Conservation (phyloP, 2,888 invertebrate species). For the Muschampia plurimacula region DNA sequence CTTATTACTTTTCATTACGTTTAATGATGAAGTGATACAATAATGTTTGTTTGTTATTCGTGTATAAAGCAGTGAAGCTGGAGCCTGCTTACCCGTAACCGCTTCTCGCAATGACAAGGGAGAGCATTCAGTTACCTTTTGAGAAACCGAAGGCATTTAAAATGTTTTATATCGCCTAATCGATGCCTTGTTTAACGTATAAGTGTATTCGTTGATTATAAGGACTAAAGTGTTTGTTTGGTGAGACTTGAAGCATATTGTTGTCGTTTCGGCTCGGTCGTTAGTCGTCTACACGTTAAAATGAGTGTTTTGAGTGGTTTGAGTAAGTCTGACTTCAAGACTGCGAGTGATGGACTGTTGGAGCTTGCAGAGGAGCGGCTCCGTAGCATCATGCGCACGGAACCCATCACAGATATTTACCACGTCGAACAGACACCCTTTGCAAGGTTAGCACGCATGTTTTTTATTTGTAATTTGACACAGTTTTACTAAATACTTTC, state of each 20-base stretch:
- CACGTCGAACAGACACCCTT: conserved; percentile 94
- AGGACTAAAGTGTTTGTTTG: conserved; percentile 81
- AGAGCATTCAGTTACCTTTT: conserved; percentile 83
- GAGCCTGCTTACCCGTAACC: conserved; percentile 74
- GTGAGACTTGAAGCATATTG: conserved; percentile 71
- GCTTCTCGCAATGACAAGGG: conserved; percentile 85
- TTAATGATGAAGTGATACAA: conserved; percentile 77
- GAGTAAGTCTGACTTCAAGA: conserved; percentile 85
- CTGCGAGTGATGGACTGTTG: conserved; percentile 89
- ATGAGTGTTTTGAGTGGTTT: conserved; percentile 84
- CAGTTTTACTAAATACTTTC: conserved; percentile 18
- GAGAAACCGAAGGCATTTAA: conserved; percentile 83
- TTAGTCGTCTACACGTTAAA: conserved; percentile 82
- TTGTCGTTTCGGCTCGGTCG: conserved; percentile 72
- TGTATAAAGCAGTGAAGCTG: conserved; percentile 76
- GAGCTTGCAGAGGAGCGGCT: conserved; percentile 89
- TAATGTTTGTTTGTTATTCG: conserved; percentile 78
- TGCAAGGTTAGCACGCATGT: conserved; percentile 88
- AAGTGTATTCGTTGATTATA: conserved; percentile 82
- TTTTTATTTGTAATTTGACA: conserved; percentile 26
- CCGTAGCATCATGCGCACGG: conserved; percentile 88
- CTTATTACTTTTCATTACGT: conserved; percentile 76
- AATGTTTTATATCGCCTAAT: conserved; percentile 84
- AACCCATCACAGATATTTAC: conserved; percentile 91
- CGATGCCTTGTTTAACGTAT: conserved; percentile 74